Percentiles rank a stretch among this genome's conserved stretches.
Evolutionary conservation across 2,888 invertebrate genomes (phyloP).

Genomic region (Acrobasis consociella): DNA sequence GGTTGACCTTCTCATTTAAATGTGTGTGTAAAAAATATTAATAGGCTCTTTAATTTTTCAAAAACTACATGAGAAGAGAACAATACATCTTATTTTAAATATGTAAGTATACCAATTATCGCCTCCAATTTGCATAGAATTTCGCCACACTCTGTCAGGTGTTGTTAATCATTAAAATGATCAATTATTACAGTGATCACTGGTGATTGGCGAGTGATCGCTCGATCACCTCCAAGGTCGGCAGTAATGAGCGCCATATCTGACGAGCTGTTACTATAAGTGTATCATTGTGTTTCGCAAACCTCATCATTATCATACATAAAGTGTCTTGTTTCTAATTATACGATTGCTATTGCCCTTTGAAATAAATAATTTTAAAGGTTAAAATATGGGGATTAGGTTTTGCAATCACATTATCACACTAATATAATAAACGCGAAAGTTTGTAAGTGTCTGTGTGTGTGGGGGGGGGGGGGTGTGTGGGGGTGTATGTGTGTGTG

Average conservation of each 20-base stretch:
- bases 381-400: too few relatives aligned
- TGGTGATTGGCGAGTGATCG: slow-evolving; percentile 22
- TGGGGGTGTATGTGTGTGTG: too few relatives aligned
- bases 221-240: slow-evolving; percentile 31
- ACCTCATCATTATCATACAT: background rate
- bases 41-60: too few relatives aligned
- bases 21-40: too few relatives aligned
- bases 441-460: too few relatives aligned
- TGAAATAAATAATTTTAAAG: background rate
- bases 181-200: slow-evolving; percentile 36
- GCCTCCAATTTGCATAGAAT: background rate
- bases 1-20: too few relatives aligned
- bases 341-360: background rate
- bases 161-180: slow-evolving; percentile 20
- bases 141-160: background rate
- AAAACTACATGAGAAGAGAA: too few relatives aligned
- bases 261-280: slow-evolving; percentile 2
- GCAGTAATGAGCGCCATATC: slow-evolving; percentile 26
- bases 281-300: slow-evolving; percentile 7
- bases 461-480: too few relatives aligned
- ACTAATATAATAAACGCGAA: too few relatives aligned
- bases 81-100: too few relatives aligned
- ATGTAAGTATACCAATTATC: background rate
- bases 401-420: too few relatives aligned
- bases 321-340: background rate